Base-by-base conservation (phyloP, 2,113 vertebrate genomes). In the Chrysemys picta region DNA sequence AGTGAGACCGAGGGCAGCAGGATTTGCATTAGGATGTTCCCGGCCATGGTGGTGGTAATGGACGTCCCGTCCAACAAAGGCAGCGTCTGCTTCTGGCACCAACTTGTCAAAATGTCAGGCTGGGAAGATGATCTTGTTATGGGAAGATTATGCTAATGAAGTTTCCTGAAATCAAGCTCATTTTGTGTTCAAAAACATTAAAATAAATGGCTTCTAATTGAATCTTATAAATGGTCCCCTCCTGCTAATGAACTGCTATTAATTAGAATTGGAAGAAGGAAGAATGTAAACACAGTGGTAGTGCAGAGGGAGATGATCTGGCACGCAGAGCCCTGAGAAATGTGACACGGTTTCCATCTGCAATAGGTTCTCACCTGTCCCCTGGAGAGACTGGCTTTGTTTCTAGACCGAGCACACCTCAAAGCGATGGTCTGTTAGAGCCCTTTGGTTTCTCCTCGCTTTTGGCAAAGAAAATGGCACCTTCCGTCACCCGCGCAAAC, bases 171-270 rank as follows among this genome's bases (percentile, higher is more conserved):
- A 97, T 97, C 96, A 95, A 97, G 94, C 97, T 97, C 96, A 95
- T 96, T 97, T 97, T 97, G 95, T 89, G 93, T 95, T 97, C 95
- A 97, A 96, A 97, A 97, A 90, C 95, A 95, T 96, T 95, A 97
- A 97, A 97, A 96, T 97, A 98, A 97, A 97, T 96, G 96, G 94
- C 94, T 95, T 97, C 96, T 98, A 96, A 96, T 97, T 97, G 97
- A 97, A 97, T 97, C 95, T 96, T 96, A 97, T 96, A 97, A 96
- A 96, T 62, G 91, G 90, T 96, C 96, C 96, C 95, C 96, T 97
- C 96, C 96, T 94, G 97, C 97, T 97, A 96, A 97, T 94, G 94
- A 96, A 88, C 93, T 0, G 24, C 94, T 97, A 93, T 96, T 97
- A 94, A 96, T 95, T 97, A 96, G 95, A 95, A 96, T 93, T 96